Conservation (phyloP, 35 echinoderm and acorn worm species). For the Chiridota heheva region DNA sequence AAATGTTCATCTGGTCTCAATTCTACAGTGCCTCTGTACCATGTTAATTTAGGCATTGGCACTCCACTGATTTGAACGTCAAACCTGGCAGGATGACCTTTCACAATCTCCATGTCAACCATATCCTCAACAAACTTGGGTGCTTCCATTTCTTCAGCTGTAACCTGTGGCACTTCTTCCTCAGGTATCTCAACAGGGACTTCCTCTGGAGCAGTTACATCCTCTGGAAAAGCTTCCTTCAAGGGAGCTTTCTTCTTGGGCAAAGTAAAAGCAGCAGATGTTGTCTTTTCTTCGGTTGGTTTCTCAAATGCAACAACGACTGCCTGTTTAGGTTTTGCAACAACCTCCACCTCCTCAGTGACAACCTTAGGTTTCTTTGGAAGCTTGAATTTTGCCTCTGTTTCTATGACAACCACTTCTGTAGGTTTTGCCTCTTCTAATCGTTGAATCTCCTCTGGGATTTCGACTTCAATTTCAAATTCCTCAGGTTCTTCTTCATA, state of each 20-base stretch:
- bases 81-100: conserved; percentile 83
- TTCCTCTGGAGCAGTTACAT: conserved; percentile 30
- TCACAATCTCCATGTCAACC: conserved; percentile 93
- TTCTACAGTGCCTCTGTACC: conserved; percentile 78
- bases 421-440: too few relatives aligned
- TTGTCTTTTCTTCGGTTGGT: neutral
- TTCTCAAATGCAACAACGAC: neutral
- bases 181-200: conserved; percentile 23
- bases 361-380: neutral
- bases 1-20: conserved; percentile 78
- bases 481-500: conserved; percentile 38
- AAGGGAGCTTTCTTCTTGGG: neutral
- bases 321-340: conserved; percentile 3
- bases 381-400: neutral
- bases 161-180: conserved; percentile 41
- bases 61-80: conserved; percentile 91
- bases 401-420: too few relatives aligned
- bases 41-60: conserved; percentile 72
- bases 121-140: conserved; percentile 94
- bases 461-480: conserved; percentile 52
- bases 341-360: too few relatives aligned
- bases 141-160: conserved; percentile 55
- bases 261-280: neutral
- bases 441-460: conserved; percentile 30
- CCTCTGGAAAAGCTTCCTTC: conserved; percentile 1